Conservation (phyloP, 2,888 invertebrate species). For the Drosophila gaucha region DNA sequence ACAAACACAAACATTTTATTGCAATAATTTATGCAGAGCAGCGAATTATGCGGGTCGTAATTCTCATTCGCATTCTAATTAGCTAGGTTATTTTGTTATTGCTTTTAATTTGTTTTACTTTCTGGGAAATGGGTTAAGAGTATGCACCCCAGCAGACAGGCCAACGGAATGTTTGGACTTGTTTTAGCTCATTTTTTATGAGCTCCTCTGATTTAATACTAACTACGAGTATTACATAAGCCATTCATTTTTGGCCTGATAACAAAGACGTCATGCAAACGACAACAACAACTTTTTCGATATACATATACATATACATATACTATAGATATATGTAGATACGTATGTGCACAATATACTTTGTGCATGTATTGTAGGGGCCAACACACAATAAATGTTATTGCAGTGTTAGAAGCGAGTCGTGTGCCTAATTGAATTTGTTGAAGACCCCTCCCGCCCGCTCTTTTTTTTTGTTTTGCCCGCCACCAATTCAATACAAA, state of each 20-base stretch:
- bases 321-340: not conserved
- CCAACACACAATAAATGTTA: conserved; percentile 54
- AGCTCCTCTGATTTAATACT: not conserved
- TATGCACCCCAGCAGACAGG: conserved; percentile 56
- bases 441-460: conserved; percentile 23
- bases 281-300: not conserved
- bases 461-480: conserved; percentile 7
- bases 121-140: conserved; percentile 68
- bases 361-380: conserved; percentile 17
- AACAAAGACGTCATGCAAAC: conserved; percentile 26
- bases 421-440: conserved; percentile 72
- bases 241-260: conserved; percentile 30
- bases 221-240: conserved; percentile 41
- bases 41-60: conserved; percentile 32
- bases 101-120: conserved; percentile 17
- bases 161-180: not conserved
- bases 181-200: not conserved
- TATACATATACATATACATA: not conserved
- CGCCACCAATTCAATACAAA: conserved; percentile 51
- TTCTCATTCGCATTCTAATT: not conserved
- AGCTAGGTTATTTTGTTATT: not conserved
- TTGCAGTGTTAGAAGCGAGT: conserved; percentile 20
- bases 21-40: conserved; percentile 57
- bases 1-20: conserved; percentile 57
- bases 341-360: no score